phyloP scores from a whole-genome alignment of 1,140 invertebrate species.

The Drosophila arawakana region DNA sequence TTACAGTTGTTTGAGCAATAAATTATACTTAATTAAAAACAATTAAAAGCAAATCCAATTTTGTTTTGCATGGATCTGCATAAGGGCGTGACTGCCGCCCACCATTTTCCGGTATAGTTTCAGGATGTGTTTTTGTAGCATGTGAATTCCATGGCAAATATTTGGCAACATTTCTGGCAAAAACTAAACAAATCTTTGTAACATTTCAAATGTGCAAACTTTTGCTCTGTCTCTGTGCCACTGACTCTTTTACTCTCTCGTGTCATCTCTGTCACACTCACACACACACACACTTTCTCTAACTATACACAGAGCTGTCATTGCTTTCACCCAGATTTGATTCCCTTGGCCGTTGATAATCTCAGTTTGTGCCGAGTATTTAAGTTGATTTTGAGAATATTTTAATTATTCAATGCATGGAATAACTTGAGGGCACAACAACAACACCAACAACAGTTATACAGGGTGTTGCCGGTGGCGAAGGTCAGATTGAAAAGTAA shows the following conservation, averaged over 20 bases:
- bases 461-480: conserved; percentile 20
- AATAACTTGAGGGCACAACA: conserved; percentile 26
- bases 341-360: conserved; percentile 41
- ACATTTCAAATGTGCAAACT: conserved; percentile 77
- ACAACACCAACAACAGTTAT: neutral
- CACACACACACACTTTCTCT: too few relatives aligned
- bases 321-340: conserved; percentile 13
- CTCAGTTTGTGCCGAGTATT: conserved; percentile 50
- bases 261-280: too few relatives aligned
- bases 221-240: conserved; percentile 7
- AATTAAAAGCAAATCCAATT: conserved; percentile 79
- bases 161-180: conserved; percentile 67
- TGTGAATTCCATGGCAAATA: conserved; percentile 62
- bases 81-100: conserved; percentile 27
- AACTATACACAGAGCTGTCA: neutral
- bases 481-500: conserved; percentile 48
- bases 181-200: conserved; percentile 74
- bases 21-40: conserved; percentile 83
- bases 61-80: conserved; percentile 43
- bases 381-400: conserved; percentile 59
- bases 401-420: conserved; percentile 58
- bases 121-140: conserved; percentile 17
- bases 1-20: conserved; percentile 72
- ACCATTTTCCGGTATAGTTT: conserved; percentile 13
- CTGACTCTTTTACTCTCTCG: neutral